Evolutionary conservation across 2,888 invertebrate species (phyloP), one percentile per base, ranked within the genome.

Genomic region (Idaea straminata): DNA sequence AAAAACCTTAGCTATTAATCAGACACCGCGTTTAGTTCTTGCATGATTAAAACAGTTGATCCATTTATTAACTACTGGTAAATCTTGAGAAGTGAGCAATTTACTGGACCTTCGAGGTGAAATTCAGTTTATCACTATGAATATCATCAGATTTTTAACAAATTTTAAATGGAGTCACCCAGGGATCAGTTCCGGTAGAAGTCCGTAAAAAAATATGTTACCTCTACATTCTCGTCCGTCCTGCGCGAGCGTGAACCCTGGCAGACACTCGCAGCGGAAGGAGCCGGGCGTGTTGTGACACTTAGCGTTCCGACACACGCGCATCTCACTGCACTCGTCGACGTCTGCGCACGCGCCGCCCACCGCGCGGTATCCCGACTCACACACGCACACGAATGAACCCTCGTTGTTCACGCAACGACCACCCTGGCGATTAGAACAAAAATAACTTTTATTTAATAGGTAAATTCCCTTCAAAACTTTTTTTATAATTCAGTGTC

Each of bases 331-430:
- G 77, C 95, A 95, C 79, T 95, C 95, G 86, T 95, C 93, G 62
- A 93, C 91, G 77, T 93, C 93, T 1, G 84, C 78, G 74, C 93
- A 93, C 0, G 90, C 88, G 67, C 85, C 86, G 65, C 68, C 95
- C 94, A 77, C 95, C 86, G 72, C 94, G 0, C 95, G 94, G 87
- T 96, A 97, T 10, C 97, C 98, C 5, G 94, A 94, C 66, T 96
- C 96, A 85, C 98, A 98, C 74, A 96, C 95, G 87, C 97, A 97
- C 58, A 94, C 94, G 91, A 97, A 97, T 0, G 97, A 97, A 0
- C 97, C 97, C 35, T 95, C 93, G n/a, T 96, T 95, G 88, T 97
- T 98, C 65, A 96, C 93, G 83, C 97, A 98, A 15, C 95, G 94
- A 0, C 97, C 97, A 47, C 97, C 97, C 83, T 95, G 93, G 0